A percentile compares a stretch with the other conserved stretches of the same genome.
Evolutionary conservation across 2,113 vertebrate species (phyloP).

Genomic region (Hipposideros armiger): DNA sequence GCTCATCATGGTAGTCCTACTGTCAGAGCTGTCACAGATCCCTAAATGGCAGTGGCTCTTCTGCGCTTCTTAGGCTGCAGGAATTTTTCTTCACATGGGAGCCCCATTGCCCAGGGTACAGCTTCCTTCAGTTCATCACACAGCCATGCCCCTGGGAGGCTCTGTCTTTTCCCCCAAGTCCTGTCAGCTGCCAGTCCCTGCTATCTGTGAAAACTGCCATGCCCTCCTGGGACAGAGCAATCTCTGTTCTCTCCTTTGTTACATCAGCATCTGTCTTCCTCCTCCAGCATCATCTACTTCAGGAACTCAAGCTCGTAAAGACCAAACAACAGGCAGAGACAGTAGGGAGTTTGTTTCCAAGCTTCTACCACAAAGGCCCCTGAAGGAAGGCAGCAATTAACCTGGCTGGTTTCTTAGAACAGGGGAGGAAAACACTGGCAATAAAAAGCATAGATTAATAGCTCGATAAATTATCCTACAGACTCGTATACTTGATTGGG

Average conservation of each 20-base stretch:
- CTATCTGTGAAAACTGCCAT: too few species aligned
- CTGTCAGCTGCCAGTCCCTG: background rate
- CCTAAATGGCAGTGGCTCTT: background rate
- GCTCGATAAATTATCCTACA: background rate
- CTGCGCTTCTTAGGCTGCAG: background rate
- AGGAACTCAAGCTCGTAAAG: background rate
- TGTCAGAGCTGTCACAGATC: background rate
- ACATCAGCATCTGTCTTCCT: background rate
- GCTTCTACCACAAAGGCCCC: background rate
- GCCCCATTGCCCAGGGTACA: background rate
- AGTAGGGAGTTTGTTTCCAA: background rate
- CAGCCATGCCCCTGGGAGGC: background rate
- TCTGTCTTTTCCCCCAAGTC: background rate
- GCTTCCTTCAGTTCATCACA: background rate
- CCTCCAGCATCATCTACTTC: background rate
- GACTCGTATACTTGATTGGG: background rate
- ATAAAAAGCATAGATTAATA: background rate
- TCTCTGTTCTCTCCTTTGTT: background rate
- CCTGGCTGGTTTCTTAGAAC: background rate
- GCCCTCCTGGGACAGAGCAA: fast-evolving
- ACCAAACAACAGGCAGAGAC: background rate
- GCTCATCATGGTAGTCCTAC: background rate
- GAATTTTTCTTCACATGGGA: background rate
- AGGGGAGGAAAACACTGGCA: background rate
- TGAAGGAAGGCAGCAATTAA: background rate